Conservation (phyloP, 2,888 invertebrate species). For the Enoplolaimus lenunculus region DNA sequence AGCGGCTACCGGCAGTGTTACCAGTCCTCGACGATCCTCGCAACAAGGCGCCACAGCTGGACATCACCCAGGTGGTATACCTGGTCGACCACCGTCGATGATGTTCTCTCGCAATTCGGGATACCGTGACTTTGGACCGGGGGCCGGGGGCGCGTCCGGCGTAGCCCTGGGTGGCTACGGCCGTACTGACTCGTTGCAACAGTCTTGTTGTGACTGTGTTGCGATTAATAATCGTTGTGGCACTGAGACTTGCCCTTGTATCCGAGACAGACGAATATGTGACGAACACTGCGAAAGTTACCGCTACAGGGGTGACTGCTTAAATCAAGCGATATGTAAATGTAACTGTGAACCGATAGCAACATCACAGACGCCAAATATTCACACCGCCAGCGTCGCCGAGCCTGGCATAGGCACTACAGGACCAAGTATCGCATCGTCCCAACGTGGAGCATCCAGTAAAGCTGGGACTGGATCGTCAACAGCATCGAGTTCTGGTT, state of each 20-base stretch:
- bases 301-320: conserved; percentile 39
- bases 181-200: not conserved
- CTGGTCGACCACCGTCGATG: too few relatives aligned
- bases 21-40: too few relatives aligned
- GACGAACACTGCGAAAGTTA: conserved; percentile 40
- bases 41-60: too few relatives aligned
- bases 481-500: not conserved
- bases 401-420: conserved; percentile 29
- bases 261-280: conserved; percentile 36
- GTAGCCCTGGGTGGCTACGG: too few relatives aligned
- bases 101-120: too few relatives aligned
- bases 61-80: too few relatives aligned
- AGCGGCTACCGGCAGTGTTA: too few relatives aligned
- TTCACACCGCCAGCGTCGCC: not conserved
- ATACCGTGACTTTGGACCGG: too few relatives aligned
- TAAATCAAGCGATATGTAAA: conserved; percentile 41
- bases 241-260: conserved; percentile 37
- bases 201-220: conserved; percentile 37
- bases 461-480: too few relatives aligned
- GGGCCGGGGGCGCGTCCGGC: too few relatives aligned
- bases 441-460: too few relatives aligned
- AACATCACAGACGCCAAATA: not conserved
- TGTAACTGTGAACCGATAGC: conserved; percentile 39
- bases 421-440: too few relatives aligned
- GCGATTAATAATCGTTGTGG: conserved; percentile 36